Evolutionary conservation across 1,140 invertebrate species (phyloP), one percentile per base, ranked within the genome.

Genomic region (Holotrichia oblita): DNA sequence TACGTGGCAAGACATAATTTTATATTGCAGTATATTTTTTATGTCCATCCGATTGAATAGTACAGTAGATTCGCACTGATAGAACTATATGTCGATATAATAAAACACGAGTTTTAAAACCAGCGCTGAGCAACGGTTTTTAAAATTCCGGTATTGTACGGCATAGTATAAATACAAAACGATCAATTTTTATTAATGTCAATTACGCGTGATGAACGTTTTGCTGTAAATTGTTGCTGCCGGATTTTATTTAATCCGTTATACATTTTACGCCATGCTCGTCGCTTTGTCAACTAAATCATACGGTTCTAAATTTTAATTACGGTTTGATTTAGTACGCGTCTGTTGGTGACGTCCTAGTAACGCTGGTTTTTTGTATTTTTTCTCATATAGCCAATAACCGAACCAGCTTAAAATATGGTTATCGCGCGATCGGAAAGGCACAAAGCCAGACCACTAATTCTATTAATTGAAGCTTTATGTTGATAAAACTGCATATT

Each of bases 221-320:
- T 55, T 55, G 14, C 14, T 17, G 48, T 55, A 55, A 55, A 55
- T 55, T 55, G 48, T 55, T 55, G 48, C 48, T 55, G 48, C 17
- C 48, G 48, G 48, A 55, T 55, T 55, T 55, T 55, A 17, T 55
- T 55, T 55, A 55, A 55, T 55, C 48, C 48, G 48, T 17, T 55
- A 17, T n/a, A 55, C 48, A 17, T 55, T 55, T 17, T 55, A 3
- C 17, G 17, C 12, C 12, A 17, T 17, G 17, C 12, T 55, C 48
- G 14, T 55, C 14, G 14, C n/a, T 17, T 55, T 17, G 48, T 17
- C 48, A 55, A 17, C 48, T 55, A 55, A 34, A 14, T 17, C 48
- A 55, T 55, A 55, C 48, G 48, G 14, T 55, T 55, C 48, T 55
- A 55, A 55, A 55, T 55, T 55, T 55, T 55, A 55, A 55, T 55